Conservation (phyloP, 2,113 vertebrate species). For the Microcebus lehilahytsara region DNA sequence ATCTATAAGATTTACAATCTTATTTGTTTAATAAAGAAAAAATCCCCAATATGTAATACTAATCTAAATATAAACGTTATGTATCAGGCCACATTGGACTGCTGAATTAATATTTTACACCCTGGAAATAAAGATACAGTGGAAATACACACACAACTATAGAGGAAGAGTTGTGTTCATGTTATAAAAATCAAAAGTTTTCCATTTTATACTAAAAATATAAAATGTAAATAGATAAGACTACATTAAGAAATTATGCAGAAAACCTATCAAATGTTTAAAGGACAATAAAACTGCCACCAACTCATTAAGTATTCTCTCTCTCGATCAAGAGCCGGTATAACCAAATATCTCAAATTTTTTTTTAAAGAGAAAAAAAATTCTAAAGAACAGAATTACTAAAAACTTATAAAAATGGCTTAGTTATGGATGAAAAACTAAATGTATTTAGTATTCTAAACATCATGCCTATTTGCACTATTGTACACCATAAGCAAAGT, state of each 20-base stretch:
- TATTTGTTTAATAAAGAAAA: constrained; percentile 5
- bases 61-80: background rate
- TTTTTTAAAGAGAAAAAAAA: background rate
- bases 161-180: constrained; percentile 59
- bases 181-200: constrained; percentile 70
- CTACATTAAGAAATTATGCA: constrained; percentile 79
- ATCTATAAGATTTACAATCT: background rate
- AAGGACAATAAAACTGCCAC: constrained; percentile 82
- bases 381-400: background rate
- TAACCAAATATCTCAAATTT: constrained; percentile 74
- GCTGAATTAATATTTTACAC: background rate
- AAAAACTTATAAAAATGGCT: constrained; percentile 28
- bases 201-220: constrained; percentile 79
- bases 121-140: constrained; percentile 28
- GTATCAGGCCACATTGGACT: background rate
- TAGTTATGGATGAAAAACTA: background rate
- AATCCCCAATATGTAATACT: background rate
- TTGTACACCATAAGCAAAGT: background rate
- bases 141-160: constrained; percentile 52
- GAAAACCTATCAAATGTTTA: constrained; percentile 83
- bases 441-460: background rate
- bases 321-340: constrained; percentile 72
- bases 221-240: constrained; percentile 83
- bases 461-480: background rate
- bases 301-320: constrained; percentile 72